Percentiles rank a stretch among this genome's conserved stretches.
phyloP scores from a whole-genome alignment of 2,888 invertebrate genomes.

The Tiliacea citrago region DNA sequence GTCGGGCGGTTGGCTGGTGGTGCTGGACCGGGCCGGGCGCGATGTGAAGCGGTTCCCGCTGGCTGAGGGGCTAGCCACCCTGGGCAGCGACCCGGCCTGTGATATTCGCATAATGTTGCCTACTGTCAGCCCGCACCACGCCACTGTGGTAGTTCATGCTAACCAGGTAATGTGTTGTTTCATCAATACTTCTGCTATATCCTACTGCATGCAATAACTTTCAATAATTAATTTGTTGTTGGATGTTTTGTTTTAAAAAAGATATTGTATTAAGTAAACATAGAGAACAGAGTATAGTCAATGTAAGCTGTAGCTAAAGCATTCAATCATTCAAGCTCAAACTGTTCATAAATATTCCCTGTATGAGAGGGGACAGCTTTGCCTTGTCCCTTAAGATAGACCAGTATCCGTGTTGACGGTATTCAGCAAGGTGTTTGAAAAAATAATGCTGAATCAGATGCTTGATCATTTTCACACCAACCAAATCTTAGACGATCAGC shows the following conservation, averaged over 20 bases:
- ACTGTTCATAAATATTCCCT: not conserved
- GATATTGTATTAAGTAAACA: not conserved
- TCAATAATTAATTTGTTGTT: not conserved
- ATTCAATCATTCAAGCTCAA: not conserved
- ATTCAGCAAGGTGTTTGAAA: too few species aligned
- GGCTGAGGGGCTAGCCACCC: constrained; percentile 79
- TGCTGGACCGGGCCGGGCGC: constrained; percentile 83
- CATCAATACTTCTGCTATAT: not conserved
- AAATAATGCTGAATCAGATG: too few species aligned
- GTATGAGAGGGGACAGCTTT: not conserved
- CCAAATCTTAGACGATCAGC: too few species aligned
- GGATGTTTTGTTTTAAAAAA: not conserved
- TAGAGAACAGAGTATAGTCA: not conserved
- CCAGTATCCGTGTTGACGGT: too few species aligned
- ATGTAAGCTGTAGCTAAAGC: not conserved
- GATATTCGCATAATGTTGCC: constrained; percentile 83
- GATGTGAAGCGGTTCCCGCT: constrained; percentile 80
- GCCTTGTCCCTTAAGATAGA: not conserved
- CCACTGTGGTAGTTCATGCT: constrained; percentile 82
- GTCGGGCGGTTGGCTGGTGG: constrained; percentile 85
- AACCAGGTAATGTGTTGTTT: constrained; percentile 75
- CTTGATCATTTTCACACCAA: too few species aligned
- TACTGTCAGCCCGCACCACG: constrained; percentile 81
- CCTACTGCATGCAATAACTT: not conserved
- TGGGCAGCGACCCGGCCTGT: constrained; percentile 82